These are phyloP conservation scores for Nemotelus pantherinus DNA, from an alignment of 2,888 invertebrate genomes.

Conservation along the genomic window DNA sequence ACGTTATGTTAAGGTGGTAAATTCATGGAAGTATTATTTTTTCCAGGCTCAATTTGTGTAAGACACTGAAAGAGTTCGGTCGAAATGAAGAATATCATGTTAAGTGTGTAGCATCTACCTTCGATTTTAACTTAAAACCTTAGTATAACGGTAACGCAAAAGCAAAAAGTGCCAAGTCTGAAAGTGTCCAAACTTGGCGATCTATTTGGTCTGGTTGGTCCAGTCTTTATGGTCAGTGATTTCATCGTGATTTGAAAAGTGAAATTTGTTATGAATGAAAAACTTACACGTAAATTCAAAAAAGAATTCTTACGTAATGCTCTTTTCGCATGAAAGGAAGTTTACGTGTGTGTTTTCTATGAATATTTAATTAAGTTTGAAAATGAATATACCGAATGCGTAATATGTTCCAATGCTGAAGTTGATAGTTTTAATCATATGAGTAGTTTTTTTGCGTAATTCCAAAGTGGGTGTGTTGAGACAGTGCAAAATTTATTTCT, in stretches of 20 bases:
- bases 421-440: not conserved
- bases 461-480: too few species aligned
- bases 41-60: constrained; percentile 14
- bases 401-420: constrained; percentile 27
- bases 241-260: constrained; percentile 27
- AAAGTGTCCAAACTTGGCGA: not conserved
- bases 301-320: constrained; percentile 26
- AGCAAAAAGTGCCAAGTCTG: not conserved
- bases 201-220: constrained; percentile 1
- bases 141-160: not conserved
- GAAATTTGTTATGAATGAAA: constrained; percentile 18
- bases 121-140: not conserved
- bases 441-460: not conserved
- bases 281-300: not conserved
- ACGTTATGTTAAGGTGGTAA: constrained; percentile 16
- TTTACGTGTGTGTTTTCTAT: constrained; percentile 16
- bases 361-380: constrained; percentile 36
- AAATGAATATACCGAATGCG: not conserved
- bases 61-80: constrained; percentile 15
- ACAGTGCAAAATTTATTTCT: too few species aligned
- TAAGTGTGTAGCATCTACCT: too few species aligned
- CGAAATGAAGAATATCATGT: not conserved
- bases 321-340: constrained; percentile 11
- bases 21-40: not conserved
- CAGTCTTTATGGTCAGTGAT: constrained; percentile 41